phyloP scores from a whole-genome alignment of 2,113 vertebrate species.

The Trichomycterus rosablanca region DNA sequence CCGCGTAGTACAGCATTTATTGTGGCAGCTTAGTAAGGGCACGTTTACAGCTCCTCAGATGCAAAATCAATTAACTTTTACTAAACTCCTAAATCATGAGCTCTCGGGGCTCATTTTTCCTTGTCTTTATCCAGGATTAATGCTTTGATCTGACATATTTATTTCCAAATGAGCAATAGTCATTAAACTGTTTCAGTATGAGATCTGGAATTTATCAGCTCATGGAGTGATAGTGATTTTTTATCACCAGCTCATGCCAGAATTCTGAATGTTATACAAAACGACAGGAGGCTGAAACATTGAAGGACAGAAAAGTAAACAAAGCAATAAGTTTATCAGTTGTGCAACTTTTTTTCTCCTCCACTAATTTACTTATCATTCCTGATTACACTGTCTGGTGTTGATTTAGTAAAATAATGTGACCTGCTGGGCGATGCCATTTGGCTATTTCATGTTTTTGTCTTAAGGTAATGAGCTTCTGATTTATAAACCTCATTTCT shows the following conservation, averaged over 20 bases:
- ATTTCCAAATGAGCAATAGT: constrained; percentile 45
- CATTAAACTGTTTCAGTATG: constrained; percentile 40
- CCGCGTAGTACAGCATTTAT: too few species aligned
- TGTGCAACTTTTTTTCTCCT: not conserved
- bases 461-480: too few species aligned
- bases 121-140: constrained; percentile 50
- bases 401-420: too few species aligned
- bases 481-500: too few species aligned
- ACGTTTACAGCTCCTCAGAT: not conserved
- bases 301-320: not conserved
- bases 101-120: constrained; percentile 11
- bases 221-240: constrained; percentile 42
- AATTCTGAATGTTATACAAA: constrained; percentile 14
- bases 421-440: too few species aligned
- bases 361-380: not conserved
- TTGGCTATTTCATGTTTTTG: too few species aligned
- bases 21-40: not conserved
- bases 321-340: not conserved
- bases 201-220: constrained; percentile 37
- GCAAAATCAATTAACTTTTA: constrained; percentile 33
- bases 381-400: not conserved
- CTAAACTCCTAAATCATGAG: constrained; percentile 15
- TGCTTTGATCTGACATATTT: constrained; percentile 50
- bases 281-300: constrained; percentile 14
- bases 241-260: constrained; percentile 29